Percentiles rank a stretch among this genome's conserved stretches.
Conservation (phyloP, 2,888 invertebrate species). For the Falcaria lacertinaria region DNA sequence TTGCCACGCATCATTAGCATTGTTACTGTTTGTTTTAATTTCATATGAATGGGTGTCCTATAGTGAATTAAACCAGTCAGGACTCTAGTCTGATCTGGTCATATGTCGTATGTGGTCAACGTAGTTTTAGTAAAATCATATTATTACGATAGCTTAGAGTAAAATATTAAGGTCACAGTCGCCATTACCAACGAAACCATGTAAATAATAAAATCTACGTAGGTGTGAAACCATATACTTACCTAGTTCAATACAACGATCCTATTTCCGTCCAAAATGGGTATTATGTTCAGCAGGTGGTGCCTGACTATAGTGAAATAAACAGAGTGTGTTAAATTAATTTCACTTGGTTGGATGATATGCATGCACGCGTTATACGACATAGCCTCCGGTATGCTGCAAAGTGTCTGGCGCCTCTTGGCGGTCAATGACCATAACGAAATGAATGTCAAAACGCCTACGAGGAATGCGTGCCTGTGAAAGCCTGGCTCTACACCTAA, state of each 20-base stretch:
- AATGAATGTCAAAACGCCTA: constrained; percentile 34
- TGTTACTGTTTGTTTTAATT: background rate
- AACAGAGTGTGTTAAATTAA: constrained; percentile 32
- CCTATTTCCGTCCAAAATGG: background rate
- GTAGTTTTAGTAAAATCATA: no score
- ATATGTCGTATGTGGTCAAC: no score
- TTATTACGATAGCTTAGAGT: no score
- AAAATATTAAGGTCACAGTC: no score
- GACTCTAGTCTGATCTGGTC: no score
- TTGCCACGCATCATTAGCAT: background rate
- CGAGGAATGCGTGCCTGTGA: constrained; percentile 19
- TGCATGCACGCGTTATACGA: constrained; percentile 16
- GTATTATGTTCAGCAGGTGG: background rate
- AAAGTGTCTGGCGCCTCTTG: constrained; percentile 19
- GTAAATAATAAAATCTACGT: no score
- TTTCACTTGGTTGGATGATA: constrained; percentile 19
- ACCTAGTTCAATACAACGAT: background rate
- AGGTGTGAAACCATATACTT: no score
- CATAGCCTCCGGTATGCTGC: constrained; percentile 10
- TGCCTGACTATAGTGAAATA: constrained; percentile 16
- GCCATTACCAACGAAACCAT: no score
- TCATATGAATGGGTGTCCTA: background rate
- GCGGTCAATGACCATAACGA: constrained; percentile 37
- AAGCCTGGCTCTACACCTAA: constrained; percentile 1
- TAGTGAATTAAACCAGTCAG: no score